Evolutionary conservation across 2,113 vertebrate genomes (phyloP), one percentile per base, ranked within the genome.

Genomic region (Thinocorus orbignyianus): DNA sequence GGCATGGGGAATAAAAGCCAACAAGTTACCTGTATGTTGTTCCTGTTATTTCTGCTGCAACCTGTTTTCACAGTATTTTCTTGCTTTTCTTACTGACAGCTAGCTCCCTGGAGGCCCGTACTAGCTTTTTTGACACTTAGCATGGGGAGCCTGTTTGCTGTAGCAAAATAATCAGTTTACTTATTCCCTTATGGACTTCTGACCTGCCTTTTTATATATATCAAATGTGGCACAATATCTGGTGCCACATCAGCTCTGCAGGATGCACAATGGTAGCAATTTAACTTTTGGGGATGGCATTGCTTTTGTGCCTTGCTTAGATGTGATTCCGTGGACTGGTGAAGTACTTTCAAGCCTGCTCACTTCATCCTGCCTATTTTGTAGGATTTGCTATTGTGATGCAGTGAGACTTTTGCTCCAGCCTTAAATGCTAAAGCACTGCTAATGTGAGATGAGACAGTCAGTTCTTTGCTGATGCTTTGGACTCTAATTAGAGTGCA

Each of bases 241-340:
- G 71, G 23, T 83, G 39, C 54, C 44, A 42, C n/a, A 20, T 17
- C 46, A 74, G 31, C 81, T 85, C 85, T 72, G 57, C n/a, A 48
- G 65, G 33, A 16, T 71, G 37, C 0, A 0, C 16, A 85, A 1
- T 25, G 54, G 66, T 58, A 61, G 24, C 1, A 6, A 49, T 77
- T 86, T 70, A 31, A 72, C 30, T 90, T 88, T 13, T 6, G 49
- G 48, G 70, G 30, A 28, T 69, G 57, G 8, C 1, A 0, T n/a
- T 62, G 62, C 58, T 86, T 93, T 88, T 74, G 41, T 52, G 23
- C 31, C 11, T 70, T 78, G 17, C 17, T 83, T 88, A 35, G 41
- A 28, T 16, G 22, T 20, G 22, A 8, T 26, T 28, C 69, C 3
- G 2, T 62, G 61, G n/a, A 37, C 28, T 18, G 66, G 48, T 46